phyloP scores from a whole-genome alignment of 2,113 vertebrate species.

The Microtus montanus region DNA sequence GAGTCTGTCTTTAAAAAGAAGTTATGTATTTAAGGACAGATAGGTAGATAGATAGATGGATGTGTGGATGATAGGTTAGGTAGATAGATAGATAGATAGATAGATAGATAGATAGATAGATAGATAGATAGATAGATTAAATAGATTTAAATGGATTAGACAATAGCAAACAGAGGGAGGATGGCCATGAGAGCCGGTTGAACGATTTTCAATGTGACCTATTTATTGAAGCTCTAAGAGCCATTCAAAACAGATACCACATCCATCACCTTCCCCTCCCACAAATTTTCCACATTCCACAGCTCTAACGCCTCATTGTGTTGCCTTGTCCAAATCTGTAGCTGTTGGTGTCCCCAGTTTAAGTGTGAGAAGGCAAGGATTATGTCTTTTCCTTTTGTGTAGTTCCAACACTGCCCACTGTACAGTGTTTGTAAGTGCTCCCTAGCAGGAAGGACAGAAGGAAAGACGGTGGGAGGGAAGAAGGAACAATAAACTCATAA shows the following conservation, averaged over 20 bases:
- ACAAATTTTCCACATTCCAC: neutral
- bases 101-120: neutral
- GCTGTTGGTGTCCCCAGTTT: neutral
- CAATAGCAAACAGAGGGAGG: neutral
- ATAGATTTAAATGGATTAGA: neutral
- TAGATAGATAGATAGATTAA: no score
- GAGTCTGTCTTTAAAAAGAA: neutral
- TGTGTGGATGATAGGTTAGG: no score
- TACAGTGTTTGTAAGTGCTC: neutral
- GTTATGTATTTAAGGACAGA: neutral
- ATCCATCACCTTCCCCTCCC: neutral
- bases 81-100: neutral
- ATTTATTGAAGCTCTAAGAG: neutral
- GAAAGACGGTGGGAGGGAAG: neutral
- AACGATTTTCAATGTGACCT: neutral
- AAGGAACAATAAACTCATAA: no score
- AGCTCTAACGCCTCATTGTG: neutral
- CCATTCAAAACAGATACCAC: neutral
- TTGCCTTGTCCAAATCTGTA: neutral
- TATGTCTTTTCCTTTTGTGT: rapidly evolving
- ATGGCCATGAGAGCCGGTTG: neutral
- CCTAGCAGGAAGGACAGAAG: neutral
- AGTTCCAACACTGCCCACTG: neutral
- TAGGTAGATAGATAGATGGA: neutral
- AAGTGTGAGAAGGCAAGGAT: neutral